Conservation (phyloP, 2,797 vertebrate genomes). For the Lacerta viridis region DNA sequence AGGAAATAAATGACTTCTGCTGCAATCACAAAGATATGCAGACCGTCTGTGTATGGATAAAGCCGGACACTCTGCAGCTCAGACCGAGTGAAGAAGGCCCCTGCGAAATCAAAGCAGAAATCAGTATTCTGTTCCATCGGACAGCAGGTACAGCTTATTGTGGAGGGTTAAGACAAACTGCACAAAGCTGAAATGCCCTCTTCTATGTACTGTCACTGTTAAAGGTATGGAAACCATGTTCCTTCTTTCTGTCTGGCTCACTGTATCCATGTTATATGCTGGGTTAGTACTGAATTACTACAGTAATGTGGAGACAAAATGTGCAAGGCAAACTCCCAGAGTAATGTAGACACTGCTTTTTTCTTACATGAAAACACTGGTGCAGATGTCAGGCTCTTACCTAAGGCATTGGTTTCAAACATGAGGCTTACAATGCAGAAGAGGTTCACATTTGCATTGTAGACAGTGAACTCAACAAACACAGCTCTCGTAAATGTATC, state of each 20-base stretch:
- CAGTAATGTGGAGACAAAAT: not conserved
- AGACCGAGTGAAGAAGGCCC: slow-evolving; percentile 87
- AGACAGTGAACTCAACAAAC: slow-evolving; percentile 95
- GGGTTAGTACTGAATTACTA: too few species aligned
- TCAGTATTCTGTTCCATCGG: slow-evolving; percentile 3
- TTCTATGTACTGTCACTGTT: not conserved
- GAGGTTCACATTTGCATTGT: slow-evolving; percentile 96
- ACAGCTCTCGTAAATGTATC: slow-evolving; percentile 91
- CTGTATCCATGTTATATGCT: not conserved
- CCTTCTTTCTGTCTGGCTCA: not conserved
- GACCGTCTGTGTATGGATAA: slow-evolving; percentile 89
- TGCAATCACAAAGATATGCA: slow-evolving; percentile 91
- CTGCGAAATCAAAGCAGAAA: slow-evolving; percentile 73
- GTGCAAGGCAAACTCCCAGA: not conserved
- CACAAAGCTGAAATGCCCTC: not conserved
- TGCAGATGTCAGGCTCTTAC: slow-evolving; percentile 75
- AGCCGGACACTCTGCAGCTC: slow-evolving; percentile 90
- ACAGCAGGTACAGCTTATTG: not conserved
- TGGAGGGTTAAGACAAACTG: too few species aligned
- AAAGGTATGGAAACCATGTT: not conserved
- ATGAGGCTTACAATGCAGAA: slow-evolving; percentile 92
- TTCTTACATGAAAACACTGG: not conserved
- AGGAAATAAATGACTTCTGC: slow-evolving; percentile 92
- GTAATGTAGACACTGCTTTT: not conserved
- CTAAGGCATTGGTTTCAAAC: slow-evolving; percentile 90